phyloP scores from a whole-genome alignment of 2,888 invertebrate species.

The Napeogenes sylphis region DNA sequence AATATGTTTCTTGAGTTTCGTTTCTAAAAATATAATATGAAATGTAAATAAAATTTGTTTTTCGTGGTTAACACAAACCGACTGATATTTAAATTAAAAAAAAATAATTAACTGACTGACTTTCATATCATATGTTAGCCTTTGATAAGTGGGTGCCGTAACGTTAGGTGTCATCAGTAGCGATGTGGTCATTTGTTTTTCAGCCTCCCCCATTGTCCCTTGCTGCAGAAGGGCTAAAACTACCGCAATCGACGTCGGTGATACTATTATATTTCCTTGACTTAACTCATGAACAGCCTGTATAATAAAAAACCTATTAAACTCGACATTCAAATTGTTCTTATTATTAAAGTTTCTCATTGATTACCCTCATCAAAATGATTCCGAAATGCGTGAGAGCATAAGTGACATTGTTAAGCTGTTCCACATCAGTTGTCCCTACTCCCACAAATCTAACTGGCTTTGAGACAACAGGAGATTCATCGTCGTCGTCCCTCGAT shows the following conservation, averaged over 20 bases:
- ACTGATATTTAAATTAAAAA: background rate
- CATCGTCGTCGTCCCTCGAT: conserved; percentile 8
- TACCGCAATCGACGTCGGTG: conserved; percentile 67
- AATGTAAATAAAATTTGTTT: background rate
- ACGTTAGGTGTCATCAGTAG: conserved; percentile 47
- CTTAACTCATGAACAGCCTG: conserved; percentile 36
- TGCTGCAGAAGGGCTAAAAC: conserved; percentile 68
- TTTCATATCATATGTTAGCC: conserved; percentile 42
- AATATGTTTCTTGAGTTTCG: conserved; percentile 54
- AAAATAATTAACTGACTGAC: conserved; percentile 35
- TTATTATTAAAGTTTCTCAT: background rate
- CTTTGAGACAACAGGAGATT: conserved; percentile 17
- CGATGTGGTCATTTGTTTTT: conserved; percentile 50
- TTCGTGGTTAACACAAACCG: background rate
- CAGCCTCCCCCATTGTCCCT: conserved; percentile 56
- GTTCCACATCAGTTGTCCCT: conserved; percentile 28
- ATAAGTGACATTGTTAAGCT: conserved; percentile 37
- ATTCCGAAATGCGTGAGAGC: conserved; percentile 52
- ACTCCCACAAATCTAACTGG: conserved; percentile 26
- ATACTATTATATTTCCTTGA: conserved; percentile 59
- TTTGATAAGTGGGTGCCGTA: conserved; percentile 44
- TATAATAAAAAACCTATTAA: conserved; percentile 22
- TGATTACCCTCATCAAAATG: conserved; percentile 51
- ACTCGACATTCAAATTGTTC: background rate
- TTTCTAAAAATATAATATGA: conserved; percentile 43